Conservation (phyloP, 2,797 vertebrate species). For the Lepus oiostolus region DNA sequence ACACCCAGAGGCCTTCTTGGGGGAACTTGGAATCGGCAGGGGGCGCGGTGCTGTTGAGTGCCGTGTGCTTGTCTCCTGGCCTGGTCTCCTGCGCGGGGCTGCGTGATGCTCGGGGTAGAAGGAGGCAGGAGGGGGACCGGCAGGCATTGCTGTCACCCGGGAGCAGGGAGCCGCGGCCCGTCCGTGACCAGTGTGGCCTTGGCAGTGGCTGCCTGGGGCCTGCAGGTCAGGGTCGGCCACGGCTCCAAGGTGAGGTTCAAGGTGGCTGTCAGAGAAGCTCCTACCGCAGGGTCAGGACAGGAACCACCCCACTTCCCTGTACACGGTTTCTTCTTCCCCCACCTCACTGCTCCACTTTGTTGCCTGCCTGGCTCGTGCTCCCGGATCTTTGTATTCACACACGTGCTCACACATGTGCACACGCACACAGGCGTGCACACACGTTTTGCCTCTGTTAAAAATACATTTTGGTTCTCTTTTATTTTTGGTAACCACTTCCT, state of each 20-base stretch:
- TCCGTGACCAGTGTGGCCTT: not conserved
- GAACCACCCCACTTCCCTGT: not conserved
- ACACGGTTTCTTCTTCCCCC: accelerated
- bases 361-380: not conserved
- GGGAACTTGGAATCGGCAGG: accelerated
- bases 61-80: accelerated
- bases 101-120: not conserved
- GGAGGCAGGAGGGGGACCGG: not conserved
- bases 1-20: not conserved
- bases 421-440: not conserved
- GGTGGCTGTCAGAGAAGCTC: not conserved
- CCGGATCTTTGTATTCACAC: accelerated
- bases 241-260: accelerated
- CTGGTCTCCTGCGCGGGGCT: accelerated
- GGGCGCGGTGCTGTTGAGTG: accelerated
- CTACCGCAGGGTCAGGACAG: not conserved
- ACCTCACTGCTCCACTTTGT: not conserved
- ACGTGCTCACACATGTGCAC: not conserved
- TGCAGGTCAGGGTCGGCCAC: accelerated
- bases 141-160: accelerated
- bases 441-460: constrained; percentile 5
- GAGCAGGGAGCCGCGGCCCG: not conserved
- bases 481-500: constrained; percentile 9
- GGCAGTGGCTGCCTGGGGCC: accelerated
- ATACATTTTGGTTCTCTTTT: constrained; percentile 51